Evolutionary conservation across 2,113 vertebrate genomes (phyloP).

Genomic region (Buteo buteo): DNA sequence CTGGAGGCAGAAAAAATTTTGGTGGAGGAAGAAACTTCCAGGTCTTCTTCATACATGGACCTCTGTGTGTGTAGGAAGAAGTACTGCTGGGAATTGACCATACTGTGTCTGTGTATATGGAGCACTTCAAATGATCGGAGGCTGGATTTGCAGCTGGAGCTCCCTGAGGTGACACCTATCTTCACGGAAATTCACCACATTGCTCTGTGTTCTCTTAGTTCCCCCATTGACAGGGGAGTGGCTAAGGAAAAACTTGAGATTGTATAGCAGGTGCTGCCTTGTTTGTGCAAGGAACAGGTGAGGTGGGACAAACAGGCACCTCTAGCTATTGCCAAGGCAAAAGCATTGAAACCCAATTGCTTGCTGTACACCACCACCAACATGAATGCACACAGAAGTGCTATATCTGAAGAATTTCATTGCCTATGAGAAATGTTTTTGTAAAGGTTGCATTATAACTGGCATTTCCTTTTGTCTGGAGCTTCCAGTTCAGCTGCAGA

Average conservation of each 20-base stretch:
- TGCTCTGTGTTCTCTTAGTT: not conserved
- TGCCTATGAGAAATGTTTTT: not conserved
- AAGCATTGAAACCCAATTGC: not conserved
- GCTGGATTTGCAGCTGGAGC: not conserved
- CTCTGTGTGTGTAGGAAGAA: not conserved
- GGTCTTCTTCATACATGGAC: not conserved
- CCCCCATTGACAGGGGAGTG: not conserved
- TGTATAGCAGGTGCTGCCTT: not conserved
- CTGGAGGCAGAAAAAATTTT: not conserved
- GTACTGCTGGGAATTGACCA: not conserved
- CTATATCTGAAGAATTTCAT: not conserved
- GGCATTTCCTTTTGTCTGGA: not conserved
- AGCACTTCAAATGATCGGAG: not conserved
- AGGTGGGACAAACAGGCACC: not conserved
- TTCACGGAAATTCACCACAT: not conserved
- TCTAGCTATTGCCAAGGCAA: not conserved
- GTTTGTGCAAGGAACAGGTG: not conserved
- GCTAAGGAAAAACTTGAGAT: not conserved
- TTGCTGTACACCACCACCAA: not conserved
- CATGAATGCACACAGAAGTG: fast-evolving
- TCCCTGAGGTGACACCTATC: not conserved
- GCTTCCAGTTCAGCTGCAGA: not conserved
- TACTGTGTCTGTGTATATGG: not conserved
- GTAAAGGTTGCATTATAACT: not conserved
- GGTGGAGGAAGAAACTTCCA: not conserved